Base-by-base conservation (phyloP, 1,140 invertebrate species). In the Drosophila biarmipes region DNA sequence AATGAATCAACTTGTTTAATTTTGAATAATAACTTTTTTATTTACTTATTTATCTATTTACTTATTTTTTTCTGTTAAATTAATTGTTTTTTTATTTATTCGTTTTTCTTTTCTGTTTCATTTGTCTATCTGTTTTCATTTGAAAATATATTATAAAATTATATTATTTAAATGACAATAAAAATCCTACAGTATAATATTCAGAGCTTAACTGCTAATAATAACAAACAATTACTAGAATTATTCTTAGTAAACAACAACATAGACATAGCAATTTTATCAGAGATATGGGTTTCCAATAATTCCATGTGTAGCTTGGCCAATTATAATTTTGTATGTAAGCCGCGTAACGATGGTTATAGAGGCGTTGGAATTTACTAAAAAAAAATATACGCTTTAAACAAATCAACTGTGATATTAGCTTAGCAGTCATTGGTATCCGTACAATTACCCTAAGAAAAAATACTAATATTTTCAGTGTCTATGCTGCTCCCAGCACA, bases 121-220 rank as follows among this genome's bases (percentile, higher is more conserved):
- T n/a, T n/a, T n/a, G n/a, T n/a, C n/a, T n/a, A n/a, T n/a, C n/a
- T n/a, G n/a, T n/a, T n/a, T n/a, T n/a, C n/a, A n/a, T n/a, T n/a
- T n/a, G n/a, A n/a, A n/a, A n/a, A n/a, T n/a, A n/a, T n/a, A n/a
- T n/a, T n/a, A n/a, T n/a, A n/a, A n/a, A n/a, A n/a, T n/a, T n/a
- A n/a, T n/a, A n/a, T n/a, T n/a, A n/a, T n/a, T n/a, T n/a, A n/a
- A n/a, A n/a, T n/a, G n/a, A n/a, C n/a, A n/a, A n/a, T n/a, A n/a
- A n/a, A n/a, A n/a, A n/a, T n/a, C n/a, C n/a, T n/a, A n/a, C n/a
- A n/a, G n/a, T n/a, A n/a, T n/a, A n/a, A n/a, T n/a, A n/a, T n/a
- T n/a, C n/a, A n/a, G n/a, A n/a, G n/a, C n/a, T 15, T 40, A 40
- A 40, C 37, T 40, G 37, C 37, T 17, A 40, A 40, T 15, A 40